Base-by-base conservation (phyloP, 2,888 invertebrate genomes). In the Parthenolecanium corni region DNA sequence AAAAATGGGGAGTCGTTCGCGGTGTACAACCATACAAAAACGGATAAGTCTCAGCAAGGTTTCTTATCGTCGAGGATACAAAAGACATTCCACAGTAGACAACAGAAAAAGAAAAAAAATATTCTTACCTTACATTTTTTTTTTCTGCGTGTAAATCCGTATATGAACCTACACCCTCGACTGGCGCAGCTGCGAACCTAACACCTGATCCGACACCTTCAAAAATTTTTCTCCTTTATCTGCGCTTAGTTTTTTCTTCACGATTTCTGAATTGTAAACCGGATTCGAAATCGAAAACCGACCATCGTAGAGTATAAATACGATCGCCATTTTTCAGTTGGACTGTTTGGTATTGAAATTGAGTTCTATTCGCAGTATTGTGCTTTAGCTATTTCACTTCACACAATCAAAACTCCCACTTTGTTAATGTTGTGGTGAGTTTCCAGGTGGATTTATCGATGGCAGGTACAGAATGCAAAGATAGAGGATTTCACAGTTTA, bases 181-280 rank as follows among this genome's bases (percentile, higher is more conserved):
- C 52, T 18, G 25, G 16, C 21, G 21, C 54, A 56, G 54, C 54
- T 56, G 54, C 54, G 23, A 56, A 44, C 40, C 40, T 56, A 21
- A 56, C 54, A 56, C 42, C 54, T 56, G 54, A 56, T 56, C 24
- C 42, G 25, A 56, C 54, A 56, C 54, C 54, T 56, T 44, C 24
- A 23, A 1, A 56, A 23, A 24, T 11, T 12, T n/a, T 44, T 24
- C 25, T 18, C 12, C 23, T n/a, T 4, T 40, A 14, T 23, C 23
- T 6, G 16, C 12, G 40, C 31, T 38, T 36, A 18, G 54, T 56
- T 38, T 42, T 11, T 14, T 49, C 18, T 49, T 16, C 20, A 49
- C 4, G 12, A 16, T 12, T 49, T 49, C 18, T 21, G 49, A 49
- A 21, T 49, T 21, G 14, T 49, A 21, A 21, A 21, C 49, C 49